phyloP scores from a whole-genome alignment of 2,797 vertebrate genomes.

The Mergus octosetaceus region DNA sequence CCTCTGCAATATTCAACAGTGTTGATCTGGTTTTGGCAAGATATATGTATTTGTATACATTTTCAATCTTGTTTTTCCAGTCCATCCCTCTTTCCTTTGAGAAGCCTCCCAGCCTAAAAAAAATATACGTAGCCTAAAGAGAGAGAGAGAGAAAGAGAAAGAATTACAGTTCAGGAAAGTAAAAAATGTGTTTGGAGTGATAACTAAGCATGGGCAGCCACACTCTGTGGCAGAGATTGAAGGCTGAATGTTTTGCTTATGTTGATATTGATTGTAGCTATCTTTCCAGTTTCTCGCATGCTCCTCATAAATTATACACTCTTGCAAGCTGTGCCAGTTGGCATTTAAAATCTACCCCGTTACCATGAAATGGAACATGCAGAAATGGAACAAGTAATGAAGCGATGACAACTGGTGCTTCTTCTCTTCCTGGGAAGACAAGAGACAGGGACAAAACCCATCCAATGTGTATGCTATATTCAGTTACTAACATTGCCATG shows the following conservation, averaged over 20 bases:
- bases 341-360: constrained; percentile 17
- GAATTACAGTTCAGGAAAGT: not conserved
- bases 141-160: no score
- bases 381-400: constrained; percentile 5
- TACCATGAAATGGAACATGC: not conserved
- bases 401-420: not conserved
- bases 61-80: not conserved
- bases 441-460: not conserved
- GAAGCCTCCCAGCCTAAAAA: not conserved
- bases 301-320: not conserved
- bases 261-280: constrained; percentile 7
- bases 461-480: not conserved
- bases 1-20: not conserved
- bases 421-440: not conserved
- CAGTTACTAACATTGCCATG: not conserved
- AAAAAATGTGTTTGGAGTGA: constrained; percentile 14
- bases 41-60: not conserved
- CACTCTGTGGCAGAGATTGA: not conserved
- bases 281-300: constrained; percentile 9
- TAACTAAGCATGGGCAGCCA: constrained; percentile 17
- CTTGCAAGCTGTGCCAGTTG: not conserved
- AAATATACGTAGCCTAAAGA: not conserved
- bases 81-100: not conserved
- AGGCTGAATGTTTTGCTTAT: constrained; percentile 21
- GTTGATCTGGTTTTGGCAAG: not conserved